These are phyloP conservation scores for Hoplodrina blanda DNA, from an alignment of 2,888 invertebrate species.

Conservation along the genomic window DNA sequence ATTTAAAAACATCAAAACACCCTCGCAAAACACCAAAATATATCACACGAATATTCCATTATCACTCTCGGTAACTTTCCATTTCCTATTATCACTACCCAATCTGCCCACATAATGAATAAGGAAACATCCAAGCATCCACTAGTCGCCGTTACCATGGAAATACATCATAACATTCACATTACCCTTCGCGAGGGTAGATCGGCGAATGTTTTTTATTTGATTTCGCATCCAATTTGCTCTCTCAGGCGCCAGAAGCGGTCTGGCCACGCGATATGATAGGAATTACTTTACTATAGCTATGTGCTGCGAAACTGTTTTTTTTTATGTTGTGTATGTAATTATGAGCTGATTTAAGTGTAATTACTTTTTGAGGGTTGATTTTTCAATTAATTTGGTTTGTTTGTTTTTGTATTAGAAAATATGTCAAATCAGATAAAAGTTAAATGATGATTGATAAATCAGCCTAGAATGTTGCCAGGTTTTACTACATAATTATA, in stretches of 20 bases:
- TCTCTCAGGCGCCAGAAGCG: constrained; percentile 80
- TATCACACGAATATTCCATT: constrained; percentile 20
- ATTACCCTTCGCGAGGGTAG: constrained; percentile 70
- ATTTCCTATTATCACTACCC: constrained; percentile 36
- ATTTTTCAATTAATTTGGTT: neutral
- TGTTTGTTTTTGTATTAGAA: too few species aligned
- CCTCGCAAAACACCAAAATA: neutral
- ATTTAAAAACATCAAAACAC: neutral
- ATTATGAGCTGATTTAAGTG: neutral
- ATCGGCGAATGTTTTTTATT: constrained; percentile 85
- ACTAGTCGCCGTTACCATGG: constrained; percentile 45
- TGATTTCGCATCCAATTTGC: constrained; percentile 88
- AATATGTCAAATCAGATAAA: too few species aligned
- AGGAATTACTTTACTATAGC: constrained; percentile 56
- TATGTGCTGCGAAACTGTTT: constrained; percentile 28
- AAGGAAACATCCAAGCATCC: constrained; percentile 26
- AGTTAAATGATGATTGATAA: too few species aligned
- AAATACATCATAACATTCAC: constrained; percentile 63
- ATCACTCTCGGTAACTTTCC: constrained; percentile 24
- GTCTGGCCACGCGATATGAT: constrained; percentile 71
- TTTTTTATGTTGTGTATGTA: constrained; percentile 3
- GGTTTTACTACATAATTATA: too few species aligned
- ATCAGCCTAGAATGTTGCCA: too few species aligned
- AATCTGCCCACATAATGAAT: constrained; percentile 40
- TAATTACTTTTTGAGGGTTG: neutral